Conservation (phyloP, 2,113 vertebrate species). For the Empidonax alnorum region DNA sequence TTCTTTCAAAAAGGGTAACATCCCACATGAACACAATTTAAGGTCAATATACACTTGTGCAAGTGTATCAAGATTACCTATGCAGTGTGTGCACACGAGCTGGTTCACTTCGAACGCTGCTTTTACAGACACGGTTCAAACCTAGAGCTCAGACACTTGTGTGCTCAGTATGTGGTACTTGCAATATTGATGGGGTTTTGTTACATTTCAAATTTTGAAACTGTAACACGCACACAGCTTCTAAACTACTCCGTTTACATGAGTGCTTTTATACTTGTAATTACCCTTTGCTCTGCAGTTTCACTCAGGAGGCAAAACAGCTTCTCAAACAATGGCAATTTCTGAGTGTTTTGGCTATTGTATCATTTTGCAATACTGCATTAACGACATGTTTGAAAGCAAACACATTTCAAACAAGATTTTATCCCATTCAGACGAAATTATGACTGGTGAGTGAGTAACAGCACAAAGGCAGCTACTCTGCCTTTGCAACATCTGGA, state of each 20-base stretch:
- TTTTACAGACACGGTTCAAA: not conserved
- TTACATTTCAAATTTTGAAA: not conserved
- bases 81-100: not conserved
- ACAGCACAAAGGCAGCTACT: not conserved
- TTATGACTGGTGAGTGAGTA: not conserved
- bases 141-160: not conserved
- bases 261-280: not conserved
- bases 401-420: not conserved
- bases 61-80: not conserved
- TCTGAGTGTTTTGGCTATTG: not conserved
- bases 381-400: not conserved
- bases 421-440: not conserved
- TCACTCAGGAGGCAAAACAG: not conserved
- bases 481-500: not conserved
- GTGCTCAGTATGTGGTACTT: not conserved
- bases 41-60: not conserved
- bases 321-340: not conserved
- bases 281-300: not conserved
- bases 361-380: not conserved
- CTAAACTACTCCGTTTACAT: not conserved
- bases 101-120: not conserved
- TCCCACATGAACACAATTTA: not conserved
- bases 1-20: not conserved
- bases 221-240: not conserved
- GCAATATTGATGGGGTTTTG: not conserved